Percentiles rank a stretch among this genome's conserved stretches.
Conservation (phyloP, 2,113 vertebrate genomes). For the Diadophis punctatus region DNA sequence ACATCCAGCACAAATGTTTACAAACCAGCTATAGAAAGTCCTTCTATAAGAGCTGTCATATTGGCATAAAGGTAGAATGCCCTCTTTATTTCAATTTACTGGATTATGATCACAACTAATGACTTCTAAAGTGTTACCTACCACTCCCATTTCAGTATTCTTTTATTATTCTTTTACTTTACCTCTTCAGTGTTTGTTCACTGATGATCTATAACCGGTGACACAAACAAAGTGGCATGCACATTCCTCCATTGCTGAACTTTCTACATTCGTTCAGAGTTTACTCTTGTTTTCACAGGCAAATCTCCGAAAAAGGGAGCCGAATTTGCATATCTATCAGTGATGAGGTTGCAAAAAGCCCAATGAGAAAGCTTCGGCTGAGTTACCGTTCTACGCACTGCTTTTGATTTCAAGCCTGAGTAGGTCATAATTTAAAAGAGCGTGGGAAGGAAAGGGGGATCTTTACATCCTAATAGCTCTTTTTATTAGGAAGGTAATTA, state of each 20-base stretch:
- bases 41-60: not conserved
- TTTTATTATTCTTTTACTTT: not conserved
- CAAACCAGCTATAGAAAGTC: not conserved
- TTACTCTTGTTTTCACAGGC: slow-evolving; percentile 67
- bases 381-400: slow-evolving; percentile 69
- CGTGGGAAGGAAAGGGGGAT: slow-evolving; percentile 66
- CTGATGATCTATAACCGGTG: slow-evolving; percentile 31
- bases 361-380: slow-evolving; percentile 59
- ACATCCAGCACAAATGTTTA: slow-evolving; percentile 6
- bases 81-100: not conserved
- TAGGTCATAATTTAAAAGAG: slow-evolving; percentile 72
- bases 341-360: slow-evolving; percentile 63
- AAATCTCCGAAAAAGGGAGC: slow-evolving; percentile 56
- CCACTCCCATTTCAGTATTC: not conserved
- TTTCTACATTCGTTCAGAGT: slow-evolving; percentile 53
- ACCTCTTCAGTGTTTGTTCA: slow-evolving; percentile 13
- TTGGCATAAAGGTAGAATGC: not conserved
- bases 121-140: slow-evolving; percentile 17
- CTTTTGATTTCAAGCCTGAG: slow-evolving; percentile 75
- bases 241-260: slow-evolving; percentile 46
- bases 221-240: slow-evolving; percentile 41
- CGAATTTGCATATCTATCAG: slow-evolving; percentile 69
- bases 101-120: not conserved
- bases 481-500: slow-evolving; percentile 74
- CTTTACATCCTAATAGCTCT: slow-evolving; percentile 73